phyloP scores from a whole-genome alignment of 2,113 vertebrate species.

The human region DNA sequence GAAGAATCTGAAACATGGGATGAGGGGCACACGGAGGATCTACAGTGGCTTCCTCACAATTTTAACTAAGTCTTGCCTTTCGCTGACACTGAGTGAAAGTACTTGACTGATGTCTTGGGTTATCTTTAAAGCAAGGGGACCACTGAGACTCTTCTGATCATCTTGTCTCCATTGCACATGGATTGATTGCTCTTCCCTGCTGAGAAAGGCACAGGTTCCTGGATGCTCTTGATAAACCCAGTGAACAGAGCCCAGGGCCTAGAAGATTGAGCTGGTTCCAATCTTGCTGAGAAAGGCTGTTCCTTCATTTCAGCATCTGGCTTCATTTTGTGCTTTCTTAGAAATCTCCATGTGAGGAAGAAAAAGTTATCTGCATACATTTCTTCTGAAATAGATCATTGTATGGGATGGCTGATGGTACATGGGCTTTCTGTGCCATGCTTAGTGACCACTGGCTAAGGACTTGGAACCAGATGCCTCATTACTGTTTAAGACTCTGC shows the following conservation, averaged over 20 bases:
- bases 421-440: no score
- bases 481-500: not conserved
- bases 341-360: not conserved
- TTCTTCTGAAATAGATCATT: not conserved
- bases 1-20: not conserved
- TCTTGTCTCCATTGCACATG: not conserved
- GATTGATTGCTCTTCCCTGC: not conserved
- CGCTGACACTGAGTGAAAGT: not conserved
- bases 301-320: conserved; percentile 4
- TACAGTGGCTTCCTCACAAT: not conserved
- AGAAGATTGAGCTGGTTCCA: not conserved
- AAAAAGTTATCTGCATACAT: not conserved
- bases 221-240: not conserved
- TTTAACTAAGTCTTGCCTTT: not conserved
- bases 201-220: not conserved
- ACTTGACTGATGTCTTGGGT: no score
- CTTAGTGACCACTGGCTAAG: not conserved
- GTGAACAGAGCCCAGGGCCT: not conserved
- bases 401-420: not conserved
- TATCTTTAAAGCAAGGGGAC: not conserved
- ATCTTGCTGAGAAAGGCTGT: not conserved
- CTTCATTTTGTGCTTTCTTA: conserved; percentile 26
- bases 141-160: not conserved
- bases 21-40: not conserved
- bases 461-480: not conserved